phyloP scores from a whole-genome alignment of 2,113 vertebrate genomes.

The Asarcornis scutulata region DNA sequence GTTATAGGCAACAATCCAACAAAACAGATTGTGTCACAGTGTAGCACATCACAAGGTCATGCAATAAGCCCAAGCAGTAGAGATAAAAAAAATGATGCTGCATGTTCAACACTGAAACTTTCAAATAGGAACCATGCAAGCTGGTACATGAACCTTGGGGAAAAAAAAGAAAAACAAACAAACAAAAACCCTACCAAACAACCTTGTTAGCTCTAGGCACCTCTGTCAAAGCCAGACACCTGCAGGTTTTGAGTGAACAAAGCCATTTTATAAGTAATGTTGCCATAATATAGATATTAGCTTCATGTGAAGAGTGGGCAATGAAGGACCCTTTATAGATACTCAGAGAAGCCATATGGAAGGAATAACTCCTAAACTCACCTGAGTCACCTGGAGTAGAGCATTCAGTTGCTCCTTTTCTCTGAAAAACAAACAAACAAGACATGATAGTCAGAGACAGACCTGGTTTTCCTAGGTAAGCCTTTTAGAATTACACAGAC shows the following conservation, averaged over 20 bases:
- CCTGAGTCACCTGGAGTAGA: slow-evolving; percentile 42
- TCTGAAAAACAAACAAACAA: slow-evolving; percentile 47
- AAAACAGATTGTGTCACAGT: neutral
- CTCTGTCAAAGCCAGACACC: neutral
- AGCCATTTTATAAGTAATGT: neutral
- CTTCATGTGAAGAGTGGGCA: neutral
- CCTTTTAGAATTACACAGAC: neutral
- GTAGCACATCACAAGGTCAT: slow-evolving; percentile 21
- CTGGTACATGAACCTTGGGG: neutral
- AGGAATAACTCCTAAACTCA: slow-evolving; percentile 16
- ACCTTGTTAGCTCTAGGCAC: neutral
- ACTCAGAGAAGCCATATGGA: neutral
- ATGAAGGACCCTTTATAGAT: neutral
- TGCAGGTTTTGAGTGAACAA: neutral
- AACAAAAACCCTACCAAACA: no score
- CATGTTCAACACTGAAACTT: neutral
- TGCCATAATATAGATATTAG: neutral
- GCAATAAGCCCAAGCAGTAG: neutral
- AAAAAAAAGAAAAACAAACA: neutral
- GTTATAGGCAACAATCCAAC: slow-evolving; percentile 27
- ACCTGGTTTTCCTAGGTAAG: neutral
- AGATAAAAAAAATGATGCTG: slow-evolving; percentile 37
- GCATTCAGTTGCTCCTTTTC: slow-evolving; percentile 62
- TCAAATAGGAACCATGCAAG: neutral
- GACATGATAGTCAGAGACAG: neutral